Evolutionary conservation across 1,140 invertebrate species (phyloP).

Genomic region (Argopecten irradians): DNA sequence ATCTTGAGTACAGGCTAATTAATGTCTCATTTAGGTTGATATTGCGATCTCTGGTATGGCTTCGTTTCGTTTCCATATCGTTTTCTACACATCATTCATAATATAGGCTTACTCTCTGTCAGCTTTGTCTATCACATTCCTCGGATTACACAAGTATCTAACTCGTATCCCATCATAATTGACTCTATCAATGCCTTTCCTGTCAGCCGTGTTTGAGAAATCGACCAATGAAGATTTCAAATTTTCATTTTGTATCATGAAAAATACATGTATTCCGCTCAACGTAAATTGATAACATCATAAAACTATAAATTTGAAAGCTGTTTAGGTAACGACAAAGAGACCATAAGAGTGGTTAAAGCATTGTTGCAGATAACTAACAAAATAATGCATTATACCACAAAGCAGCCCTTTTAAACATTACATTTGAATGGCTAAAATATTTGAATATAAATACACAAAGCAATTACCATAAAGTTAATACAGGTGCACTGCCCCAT

Average conservation of each 20-base stretch:
- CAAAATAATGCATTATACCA: not conserved
- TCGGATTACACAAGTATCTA: not conserved
- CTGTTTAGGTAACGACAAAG: not conserved
- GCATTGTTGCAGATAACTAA: not conserved
- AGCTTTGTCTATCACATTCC: not conserved
- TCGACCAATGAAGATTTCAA: not conserved
- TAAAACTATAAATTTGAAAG: conserved; percentile 1
- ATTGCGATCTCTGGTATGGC: no score
- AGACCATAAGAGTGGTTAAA: not conserved
- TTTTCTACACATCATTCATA: not conserved
- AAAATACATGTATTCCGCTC: not conserved
- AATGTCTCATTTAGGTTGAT: no score
- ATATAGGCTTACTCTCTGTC: not conserved
- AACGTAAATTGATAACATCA: not conserved
- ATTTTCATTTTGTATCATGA: conserved; percentile 15
- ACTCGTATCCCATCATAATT: not conserved
- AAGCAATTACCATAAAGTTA: not conserved
- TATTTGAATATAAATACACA: not conserved
- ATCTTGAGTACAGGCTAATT: no score
- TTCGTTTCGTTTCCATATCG: not conserved
- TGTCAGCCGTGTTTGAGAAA: not conserved
- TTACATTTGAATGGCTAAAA: not conserved
- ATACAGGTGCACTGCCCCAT: not conserved
- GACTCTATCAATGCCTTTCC: conserved; percentile 4
- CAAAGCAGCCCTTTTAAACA: not conserved